Base-by-base conservation (phyloP, 2,888 invertebrate genomes). In the Tethea ocularis region DNA sequence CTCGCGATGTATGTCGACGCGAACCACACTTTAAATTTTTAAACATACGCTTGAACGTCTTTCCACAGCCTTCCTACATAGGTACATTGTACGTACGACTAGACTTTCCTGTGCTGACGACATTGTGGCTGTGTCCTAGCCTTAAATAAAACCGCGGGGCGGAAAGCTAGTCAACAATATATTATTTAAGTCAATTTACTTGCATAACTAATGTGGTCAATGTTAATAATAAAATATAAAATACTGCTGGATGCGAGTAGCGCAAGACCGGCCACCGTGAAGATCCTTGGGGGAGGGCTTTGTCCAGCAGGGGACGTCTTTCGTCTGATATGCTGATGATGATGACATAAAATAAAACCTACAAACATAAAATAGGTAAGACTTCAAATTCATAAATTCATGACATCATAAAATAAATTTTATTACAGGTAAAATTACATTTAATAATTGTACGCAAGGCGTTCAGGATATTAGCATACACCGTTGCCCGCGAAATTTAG, bases 11-110 rank as follows among this genome's bases (percentile, higher is more conserved):
- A 84, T 82, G 84, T 74, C 77, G 78, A 69, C 77, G 73, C 79
- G 70, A 81, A 82, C 75, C 75, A 77, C 81, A 82, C 77, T 86
- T 86, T 86, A 82, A 77, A 86, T 84, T 86, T 87, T 86, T 85
- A 85, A 86, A 83, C 82, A 77, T 72, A 74, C 72, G 69, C 74
- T 76, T 58, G 64, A 72, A 69, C 69, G 63, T 63, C 54, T 58
- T 57, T 68, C 66, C n/a, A n/a, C n/a, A n/a, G n/a, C n/a, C n/a
- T n/a, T n/a, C n/a, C n/a, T n/a, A n/a, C n/a, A n/a, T n/a, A n/a
- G n/a, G 63, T 67, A 62, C 60, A 59, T 61, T 52, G 56, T 57
- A 68, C 64, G 62, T 67, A 62, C 60, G 57, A 70, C 64, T 63
- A 56, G 61, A 63, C 63, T 61, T n/a, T n/a, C n/a, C n/a, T n/a